Evolutionary conservation across 2,797 vertebrate genomes (phyloP), one percentile per base, ranked within the genome.

Genomic region (Anableps anableps): DNA sequence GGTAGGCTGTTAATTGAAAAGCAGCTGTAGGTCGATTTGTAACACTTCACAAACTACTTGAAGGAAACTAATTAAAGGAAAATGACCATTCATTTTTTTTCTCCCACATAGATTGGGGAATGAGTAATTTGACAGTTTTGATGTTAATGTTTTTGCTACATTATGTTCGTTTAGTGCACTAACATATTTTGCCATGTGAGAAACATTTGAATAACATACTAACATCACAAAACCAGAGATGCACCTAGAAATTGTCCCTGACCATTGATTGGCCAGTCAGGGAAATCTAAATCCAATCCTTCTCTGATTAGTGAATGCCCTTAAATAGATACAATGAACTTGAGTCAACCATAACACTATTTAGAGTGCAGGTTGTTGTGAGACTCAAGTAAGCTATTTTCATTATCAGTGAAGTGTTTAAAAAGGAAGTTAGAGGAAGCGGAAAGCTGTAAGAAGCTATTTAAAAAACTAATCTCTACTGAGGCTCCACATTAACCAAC

Each of bases 201-300:
- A 66, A 66, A 66, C 34, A 66, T 66, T 66, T 66, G 19, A 34
- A 21, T 38, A 9, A 36, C 17, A 21, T 21, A 36, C 21, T 36
- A 66, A 4, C 34, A 10, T 36, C 31, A 34, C 6, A 66, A 21
- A 38, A 9, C 62, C 29, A 36, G 62, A 36, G 34, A 19, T 38
- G 62, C 19, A 36, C 62, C 19, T 16, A 66, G 17, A 36, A 38
- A 38, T 66, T 36, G 29, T 6, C 62, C 62, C 34, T 1, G 34
- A 19, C 31, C 19, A 66, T 66, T 19, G 62, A 66, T 36, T 38
- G 62, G 5, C 31, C 29, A 62, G 34, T 66, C 62, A 66, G 34
- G 62, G 34, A 66, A 66, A 66, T 66, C 62, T 66, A 62, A 62
- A 62, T 60, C 55, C 55, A 60, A 60, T 60, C 55, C 55, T 62